Base-by-base conservation (phyloP, 2,888 invertebrate species). In the Parnassius mnemosyne region DNA sequence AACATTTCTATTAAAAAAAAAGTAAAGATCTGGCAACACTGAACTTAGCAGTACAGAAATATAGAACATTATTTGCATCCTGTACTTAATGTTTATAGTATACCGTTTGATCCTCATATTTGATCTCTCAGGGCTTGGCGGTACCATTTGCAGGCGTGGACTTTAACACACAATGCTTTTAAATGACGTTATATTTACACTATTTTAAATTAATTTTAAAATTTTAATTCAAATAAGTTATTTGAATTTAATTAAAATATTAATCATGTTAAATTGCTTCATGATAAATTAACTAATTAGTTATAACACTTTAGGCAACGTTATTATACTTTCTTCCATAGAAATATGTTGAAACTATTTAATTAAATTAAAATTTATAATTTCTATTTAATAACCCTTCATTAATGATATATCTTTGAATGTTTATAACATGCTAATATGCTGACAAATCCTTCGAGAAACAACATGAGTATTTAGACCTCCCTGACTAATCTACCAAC, bases 61-160 rank as follows among this genome's bases (percentile, higher is more conserved):
- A 50, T 53, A 49, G 42, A 46, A 53, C 51, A 66, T 70, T 75
- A 80, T 77, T 79, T 81, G 79, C 76, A 76, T 80, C 71, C 69
- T 79, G 69, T 80, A 84, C 60, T 68, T 68, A 67, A 81, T 78
- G 72, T 75, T 73, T 71, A 83, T 72, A 68, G 74, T 79, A 69
- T 80, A 83, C 81, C 81, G 74, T 79, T 76, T 81, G 63, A 74
- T 73, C 56, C 65, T 59, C 57, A 66, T 64, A 43, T 62, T 50
- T 25, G 74, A 70, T 16, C 72, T 74, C 47, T 74, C 76, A 49
- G 72, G 72, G 13, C 73, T 71, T 12, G 73, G 73, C 56, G 72
- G 69, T 64, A 68, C 58, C 43, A 56, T 43, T 46, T 61, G 57
- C 10, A 53, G 64, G 5, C 58, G 20, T 1, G 63, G 50, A 55